phyloP scores from a whole-genome alignment of 1,140 invertebrate species.

The Zaprionus africanus region DNA sequence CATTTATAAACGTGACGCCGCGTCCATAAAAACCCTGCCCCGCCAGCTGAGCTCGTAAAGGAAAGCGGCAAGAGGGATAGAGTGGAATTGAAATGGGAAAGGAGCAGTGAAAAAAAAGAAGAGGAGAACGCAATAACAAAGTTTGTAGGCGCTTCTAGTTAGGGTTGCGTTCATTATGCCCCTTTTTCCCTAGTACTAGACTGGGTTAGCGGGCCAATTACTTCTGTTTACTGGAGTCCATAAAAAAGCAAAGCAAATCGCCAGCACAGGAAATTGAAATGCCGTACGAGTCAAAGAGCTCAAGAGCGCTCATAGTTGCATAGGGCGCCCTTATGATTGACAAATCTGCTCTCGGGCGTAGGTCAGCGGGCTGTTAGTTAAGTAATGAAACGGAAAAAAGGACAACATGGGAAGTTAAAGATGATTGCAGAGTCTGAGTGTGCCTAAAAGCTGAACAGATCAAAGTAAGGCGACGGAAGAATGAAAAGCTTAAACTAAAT shows the following conservation, averaged over 20 bases:
- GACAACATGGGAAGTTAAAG: not conserved
- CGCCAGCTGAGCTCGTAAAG: not conserved
- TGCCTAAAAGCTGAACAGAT: not conserved
- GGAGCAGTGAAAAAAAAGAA: conserved; percentile 17
- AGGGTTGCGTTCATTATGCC: conserved; percentile 20
- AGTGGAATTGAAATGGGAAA: not conserved
- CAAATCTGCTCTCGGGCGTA: conserved; percentile 24
- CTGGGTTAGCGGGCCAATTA: conserved; percentile 36
- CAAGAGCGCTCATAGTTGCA: not conserved
- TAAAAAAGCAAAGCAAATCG: conserved; percentile 15
- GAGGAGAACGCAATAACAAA: conserved; percentile 50
- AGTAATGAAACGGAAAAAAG: not conserved
- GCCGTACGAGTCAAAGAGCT: conserved; percentile 6
- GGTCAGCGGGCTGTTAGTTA: conserved; percentile 24
- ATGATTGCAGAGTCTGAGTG: not conserved
- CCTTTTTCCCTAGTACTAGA: not conserved
- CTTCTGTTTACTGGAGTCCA: conserved; percentile 27
- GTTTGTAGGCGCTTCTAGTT: conserved; percentile 40
- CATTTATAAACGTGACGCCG: conserved; percentile 57
- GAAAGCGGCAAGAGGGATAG: not conserved
- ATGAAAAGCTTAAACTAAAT: too few species aligned
- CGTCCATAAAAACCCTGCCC: conserved; percentile 39
- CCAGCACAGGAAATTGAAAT: conserved; percentile 29
- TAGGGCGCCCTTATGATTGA: conserved; percentile 14
- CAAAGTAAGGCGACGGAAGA: not conserved